These are phyloP conservation scores for Eriocheir sinensis DNA, from an alignment of 1,140 invertebrate genomes.

Conservation along the genomic window DNA sequence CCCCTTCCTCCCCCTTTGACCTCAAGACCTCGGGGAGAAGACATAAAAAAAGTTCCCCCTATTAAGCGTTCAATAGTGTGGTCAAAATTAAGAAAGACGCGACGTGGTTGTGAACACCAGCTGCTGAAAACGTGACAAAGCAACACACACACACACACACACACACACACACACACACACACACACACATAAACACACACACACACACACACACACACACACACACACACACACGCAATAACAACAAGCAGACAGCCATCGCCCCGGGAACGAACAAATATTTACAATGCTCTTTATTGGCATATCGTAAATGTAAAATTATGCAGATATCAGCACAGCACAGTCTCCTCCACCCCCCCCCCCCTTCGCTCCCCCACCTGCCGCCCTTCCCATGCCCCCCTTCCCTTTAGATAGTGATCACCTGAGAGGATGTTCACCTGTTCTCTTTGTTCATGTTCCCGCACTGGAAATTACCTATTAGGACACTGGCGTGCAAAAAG, in stretches of 20 bases:
- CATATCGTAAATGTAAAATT: constrained; percentile 26
- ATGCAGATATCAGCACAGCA: neutral
- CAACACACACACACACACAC: neutral
- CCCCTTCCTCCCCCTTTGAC: constrained; percentile 15
- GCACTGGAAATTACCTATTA: constrained; percentile 17
- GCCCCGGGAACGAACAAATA: neutral
- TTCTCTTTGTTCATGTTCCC: constrained; percentile 15
- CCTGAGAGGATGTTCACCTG: constrained; percentile 20
- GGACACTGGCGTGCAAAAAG: neutral
- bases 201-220: too few species aligned
- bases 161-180: neutral
- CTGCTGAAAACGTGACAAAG: neutral
- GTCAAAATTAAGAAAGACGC: constrained; percentile 5
- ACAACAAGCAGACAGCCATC: neutral
- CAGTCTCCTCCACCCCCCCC: neutral
- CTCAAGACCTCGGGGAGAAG: neutral
- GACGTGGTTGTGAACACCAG: neutral
- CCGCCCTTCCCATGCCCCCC: too few species aligned
- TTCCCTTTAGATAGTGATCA: neutral
- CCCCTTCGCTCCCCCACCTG: too few species aligned
- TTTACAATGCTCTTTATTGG: constrained; percentile 6
- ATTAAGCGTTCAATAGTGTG: constrained; percentile 10
- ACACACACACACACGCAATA: neutral
- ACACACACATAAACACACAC: neutral
- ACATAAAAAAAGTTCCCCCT: neutral